A percentile compares a stretch with the other conserved stretches of the same genome.
These are phyloP conservation scores for Psettodes erumei DNA, from an alignment of 2,113 vertebrate species.

Conservation along the genomic window DNA sequence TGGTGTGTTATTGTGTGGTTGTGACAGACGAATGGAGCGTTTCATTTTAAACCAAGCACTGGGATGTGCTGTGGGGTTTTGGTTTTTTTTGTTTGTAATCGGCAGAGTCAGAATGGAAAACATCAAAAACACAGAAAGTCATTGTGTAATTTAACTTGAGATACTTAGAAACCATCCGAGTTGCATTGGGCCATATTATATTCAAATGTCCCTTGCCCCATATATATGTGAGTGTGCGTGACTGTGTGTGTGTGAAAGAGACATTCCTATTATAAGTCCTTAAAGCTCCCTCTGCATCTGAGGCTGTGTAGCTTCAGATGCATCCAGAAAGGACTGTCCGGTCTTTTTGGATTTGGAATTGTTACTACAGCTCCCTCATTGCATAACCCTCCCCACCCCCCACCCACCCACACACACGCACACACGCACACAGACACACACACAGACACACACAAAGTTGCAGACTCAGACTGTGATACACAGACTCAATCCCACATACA, in stretches of 20 bases:
- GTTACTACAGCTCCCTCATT: constrained; percentile 40
- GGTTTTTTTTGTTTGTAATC: neutral
- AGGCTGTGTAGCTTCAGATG: constrained; percentile 54
- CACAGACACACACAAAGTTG: neutral
- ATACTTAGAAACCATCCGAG: neutral
- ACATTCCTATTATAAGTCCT: constrained; percentile 28
- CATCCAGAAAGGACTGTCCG: constrained; percentile 51
- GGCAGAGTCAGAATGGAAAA: neutral
- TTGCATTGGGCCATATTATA: constrained; percentile 2
- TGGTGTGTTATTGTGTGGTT: neutral
- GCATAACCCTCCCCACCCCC: no score
- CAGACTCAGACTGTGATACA: constrained; percentile 32
- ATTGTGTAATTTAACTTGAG: neutral
- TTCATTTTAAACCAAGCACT: neutral
- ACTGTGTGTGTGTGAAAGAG: constrained; percentile 24
- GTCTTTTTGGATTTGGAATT: constrained; percentile 49
- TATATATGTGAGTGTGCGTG: neutral
- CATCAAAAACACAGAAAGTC: neutral
- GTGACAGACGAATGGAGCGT: neutral
- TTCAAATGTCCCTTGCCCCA: neutral
- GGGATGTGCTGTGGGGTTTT: neutral
- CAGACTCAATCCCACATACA: constrained; percentile 42
- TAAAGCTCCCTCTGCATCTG: constrained; percentile 50
- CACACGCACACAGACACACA: constrained; percentile 9
- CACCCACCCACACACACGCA: neutral